Conservation (phyloP, 2,888 invertebrate species). For the Rotaria magnacalcarata region DNA sequence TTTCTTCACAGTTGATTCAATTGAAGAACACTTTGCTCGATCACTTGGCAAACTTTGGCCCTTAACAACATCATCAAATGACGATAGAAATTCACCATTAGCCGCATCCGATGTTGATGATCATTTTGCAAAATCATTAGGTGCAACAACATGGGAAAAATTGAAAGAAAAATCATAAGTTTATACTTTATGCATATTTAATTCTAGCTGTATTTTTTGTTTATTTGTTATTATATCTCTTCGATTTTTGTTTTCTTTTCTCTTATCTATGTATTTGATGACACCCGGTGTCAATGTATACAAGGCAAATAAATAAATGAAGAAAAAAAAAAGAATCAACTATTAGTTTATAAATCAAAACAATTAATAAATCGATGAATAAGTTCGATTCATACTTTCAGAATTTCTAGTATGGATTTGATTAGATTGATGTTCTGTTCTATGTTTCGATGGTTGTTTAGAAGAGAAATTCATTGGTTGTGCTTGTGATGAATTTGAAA, state of each 20-base stretch:
- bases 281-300: constrained; percentile 13
- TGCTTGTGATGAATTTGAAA: background rate
- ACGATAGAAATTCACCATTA: background rate
- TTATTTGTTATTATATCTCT: background rate
- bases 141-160: constrained; percentile 40
- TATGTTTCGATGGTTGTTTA: background rate
- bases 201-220: background rate
- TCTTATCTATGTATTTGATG: background rate
- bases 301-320: background rate
- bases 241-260: background rate
- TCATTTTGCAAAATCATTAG: constrained; percentile 45
- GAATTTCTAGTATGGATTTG: background rate
- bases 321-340: too few relatives aligned
- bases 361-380: background rate
- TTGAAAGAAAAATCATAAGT: constrained; percentile 37
- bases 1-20: constrained; percentile 1
- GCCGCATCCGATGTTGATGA: constrained; percentile 35
- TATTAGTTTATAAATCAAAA: background rate
- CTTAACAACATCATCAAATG: background rate
- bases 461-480: background rate
- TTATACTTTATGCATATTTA: background rate
- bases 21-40: constrained; percentile 43
- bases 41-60: constrained; percentile 42
- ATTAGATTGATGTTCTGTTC: background rate
- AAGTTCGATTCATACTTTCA: background rate